phyloP scores from a whole-genome alignment of 2,113 vertebrate species.

The Baryphthengus martii region DNA sequence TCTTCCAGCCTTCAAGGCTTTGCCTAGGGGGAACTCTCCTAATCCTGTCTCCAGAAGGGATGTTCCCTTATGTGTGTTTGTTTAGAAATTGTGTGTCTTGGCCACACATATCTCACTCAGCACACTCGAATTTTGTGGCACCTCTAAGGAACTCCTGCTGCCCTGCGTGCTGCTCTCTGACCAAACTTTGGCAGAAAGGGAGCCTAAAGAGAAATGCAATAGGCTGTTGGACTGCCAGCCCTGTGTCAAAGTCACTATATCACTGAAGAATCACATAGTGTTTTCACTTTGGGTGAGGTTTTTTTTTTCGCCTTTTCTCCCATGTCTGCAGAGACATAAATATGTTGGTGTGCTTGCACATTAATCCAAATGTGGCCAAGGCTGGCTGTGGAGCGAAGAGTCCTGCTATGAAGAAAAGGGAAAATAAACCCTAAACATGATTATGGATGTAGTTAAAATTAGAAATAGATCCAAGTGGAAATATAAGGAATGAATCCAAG shows the following conservation, averaged over 20 bases:
- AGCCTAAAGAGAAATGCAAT: neutral
- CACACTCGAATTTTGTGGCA: neutral
- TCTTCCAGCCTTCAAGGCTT: neutral
- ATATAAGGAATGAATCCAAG: neutral
- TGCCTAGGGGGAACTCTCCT: neutral
- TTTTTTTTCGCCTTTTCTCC: constrained; percentile 18
- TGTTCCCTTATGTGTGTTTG: neutral
- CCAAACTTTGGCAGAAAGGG: neutral
- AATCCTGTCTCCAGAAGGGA: neutral
- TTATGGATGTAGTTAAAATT: constrained; percentile 28
- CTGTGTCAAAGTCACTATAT: neutral
- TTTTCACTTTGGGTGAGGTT: neutral
- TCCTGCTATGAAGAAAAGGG: neutral
- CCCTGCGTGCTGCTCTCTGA: neutral
- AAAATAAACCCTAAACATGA: neutral
- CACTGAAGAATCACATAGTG: neutral
- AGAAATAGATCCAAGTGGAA: constrained; percentile 27
- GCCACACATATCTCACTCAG: neutral
- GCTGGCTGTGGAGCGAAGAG: neutral
- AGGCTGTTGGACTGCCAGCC: neutral
- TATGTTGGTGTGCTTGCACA: neutral
- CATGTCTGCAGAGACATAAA: neutral
- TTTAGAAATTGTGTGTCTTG: neutral
- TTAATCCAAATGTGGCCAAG: neutral
- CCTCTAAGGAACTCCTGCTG: neutral